Base-by-base conservation (phyloP, 2,888 invertebrate genomes). In the Antitype chi region DNA sequence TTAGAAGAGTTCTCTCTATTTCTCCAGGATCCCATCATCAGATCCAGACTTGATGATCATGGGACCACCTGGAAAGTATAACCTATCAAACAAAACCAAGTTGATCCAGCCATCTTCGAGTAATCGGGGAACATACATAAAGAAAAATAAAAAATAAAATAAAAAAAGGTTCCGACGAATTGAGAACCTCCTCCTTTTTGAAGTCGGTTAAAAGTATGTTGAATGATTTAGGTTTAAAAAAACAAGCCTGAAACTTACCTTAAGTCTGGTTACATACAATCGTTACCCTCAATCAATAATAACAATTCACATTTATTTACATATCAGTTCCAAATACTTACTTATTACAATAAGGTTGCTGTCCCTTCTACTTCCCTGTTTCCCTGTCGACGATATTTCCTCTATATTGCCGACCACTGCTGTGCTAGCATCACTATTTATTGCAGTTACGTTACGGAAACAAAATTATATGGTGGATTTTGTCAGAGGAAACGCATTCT, bases 351-450 rank as follows among this genome's bases (percentile, higher is more conserved):
- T 57, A 70, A 60, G 38, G 32, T n/a, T 69, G 55, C 47, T 47
- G 55, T 66, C n/a, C 25, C 53, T 59, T 47, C 52, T 52, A 38
- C 57, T 72, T 86, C 69, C 76, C 62, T 25, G 62, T 68, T 57
- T 64, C 49, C 62, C 63, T 25, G 55, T 62, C 71, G 28, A 59
- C 71, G 15, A 81, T 85, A 79, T 79, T 76, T 74, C 71, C 68
- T 52, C 55, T 62, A 62, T 79, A 85, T 82, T 79, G 73, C 67
- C 60, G 77, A 64, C 75, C 73, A 75, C 82, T 75, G 84, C 84
- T 86, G 87, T 62, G 78, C 73, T 63, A 57, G 74, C 28, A 70
- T 72, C 25, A 73, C 32, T 78, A 80, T 87, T 85, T 85, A 87
- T 83, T 70, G 84, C 84, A 81, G 53, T 76, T 69, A 71, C 67